Evolutionary conservation across 2,888 invertebrate species (phyloP), one percentile per base, ranked within the genome.

Genomic region (Peribatodes rhomboidaria): DNA sequence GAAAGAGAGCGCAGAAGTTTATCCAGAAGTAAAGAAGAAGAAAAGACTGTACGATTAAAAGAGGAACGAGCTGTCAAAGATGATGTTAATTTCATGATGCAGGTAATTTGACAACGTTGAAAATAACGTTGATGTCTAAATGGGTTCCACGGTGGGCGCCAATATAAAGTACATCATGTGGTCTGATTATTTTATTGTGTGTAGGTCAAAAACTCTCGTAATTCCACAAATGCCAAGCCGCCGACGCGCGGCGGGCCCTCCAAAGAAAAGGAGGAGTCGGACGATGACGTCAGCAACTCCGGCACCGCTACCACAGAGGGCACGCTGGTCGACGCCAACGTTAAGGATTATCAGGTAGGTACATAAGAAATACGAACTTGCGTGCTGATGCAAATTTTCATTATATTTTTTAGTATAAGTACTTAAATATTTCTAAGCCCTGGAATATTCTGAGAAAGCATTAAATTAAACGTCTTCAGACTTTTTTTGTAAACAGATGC

Each of bases 221-320:
- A 81, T 69, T 75, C 87, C 61, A 62, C 76, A 60, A 80, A 58
- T 46, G 69, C 83, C 1, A 93, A 93, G 65, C 94, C 94, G 6
- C 94, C 94, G 0, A 73, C 77, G 20, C 79, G 90, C 62, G 94
- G 94, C 0, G 94, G 94, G 0, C 93, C 93, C 0, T 69, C 85
- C 0, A 85, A 85, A 10, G 92, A 93, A 8, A 89, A 82, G 53
- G 92, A 94, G 1, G 93, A 93, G 46, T 93, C 93, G 0, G 95
- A 95, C 65, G 95, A 95, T 65, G 94, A 93, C 16, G 81, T 89
- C 22, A 94, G 94, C 71, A 90, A 90, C 16, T 84, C 93, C 1
- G 91, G 92, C 4, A 96, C 96, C 1, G 94, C 95, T 71, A 96
- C 96, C 47, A 96, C 96, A 0, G 96, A 96, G 50, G 94, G 95